A percentile compares a stretch with the other conserved stretches of the same genome.
Conservation (phyloP, 1,140 invertebrate genomes). For the Manduca sexta region DNA sequence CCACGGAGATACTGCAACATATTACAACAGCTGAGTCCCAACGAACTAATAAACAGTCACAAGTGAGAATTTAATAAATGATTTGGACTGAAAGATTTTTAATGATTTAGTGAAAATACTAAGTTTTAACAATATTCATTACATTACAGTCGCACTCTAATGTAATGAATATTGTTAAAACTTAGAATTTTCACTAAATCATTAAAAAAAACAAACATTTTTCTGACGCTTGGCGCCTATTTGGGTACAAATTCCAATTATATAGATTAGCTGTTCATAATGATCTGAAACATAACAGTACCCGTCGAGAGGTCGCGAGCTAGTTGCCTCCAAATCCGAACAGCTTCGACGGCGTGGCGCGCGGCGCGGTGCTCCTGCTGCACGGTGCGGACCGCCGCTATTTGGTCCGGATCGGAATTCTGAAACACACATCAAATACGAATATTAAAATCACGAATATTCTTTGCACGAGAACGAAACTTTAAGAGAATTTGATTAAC, state of each 20-base stretch:
- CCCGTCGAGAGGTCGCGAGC: slow-evolving; percentile 11
- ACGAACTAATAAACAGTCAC: too few relatives aligned
- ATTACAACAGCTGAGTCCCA: too few relatives aligned
- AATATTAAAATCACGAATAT: not conserved
- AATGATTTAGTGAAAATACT: not conserved
- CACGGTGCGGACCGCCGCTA: slow-evolving; percentile 13
- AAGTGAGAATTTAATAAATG: too few relatives aligned
- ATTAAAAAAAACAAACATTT: too few relatives aligned
- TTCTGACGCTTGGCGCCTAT: too few relatives aligned
- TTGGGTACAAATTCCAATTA: not conserved
- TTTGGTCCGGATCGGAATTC: slow-evolving; percentile 28
- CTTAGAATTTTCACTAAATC: too few relatives aligned
- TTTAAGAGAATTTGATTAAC: too few relatives aligned
- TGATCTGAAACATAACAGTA: slow-evolving; percentile 1
- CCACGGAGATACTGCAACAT: too few relatives aligned
- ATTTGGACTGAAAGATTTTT: not conserved
- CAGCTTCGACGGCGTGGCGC: slow-evolving; percentile 17
- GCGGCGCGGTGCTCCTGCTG: slow-evolving; percentile 26
- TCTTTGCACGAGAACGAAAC: too few relatives aligned
- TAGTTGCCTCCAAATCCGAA: slow-evolving; percentile 17
- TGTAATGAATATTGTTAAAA: too few relatives aligned
- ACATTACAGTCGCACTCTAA: not conserved
- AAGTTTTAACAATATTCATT: not conserved
- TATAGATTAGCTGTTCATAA: not conserved
- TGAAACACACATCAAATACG: slow-evolving; percentile 10